phyloP scores from a whole-genome alignment of 2,113 vertebrate genomes.

The Eulemur macaco region DNA sequence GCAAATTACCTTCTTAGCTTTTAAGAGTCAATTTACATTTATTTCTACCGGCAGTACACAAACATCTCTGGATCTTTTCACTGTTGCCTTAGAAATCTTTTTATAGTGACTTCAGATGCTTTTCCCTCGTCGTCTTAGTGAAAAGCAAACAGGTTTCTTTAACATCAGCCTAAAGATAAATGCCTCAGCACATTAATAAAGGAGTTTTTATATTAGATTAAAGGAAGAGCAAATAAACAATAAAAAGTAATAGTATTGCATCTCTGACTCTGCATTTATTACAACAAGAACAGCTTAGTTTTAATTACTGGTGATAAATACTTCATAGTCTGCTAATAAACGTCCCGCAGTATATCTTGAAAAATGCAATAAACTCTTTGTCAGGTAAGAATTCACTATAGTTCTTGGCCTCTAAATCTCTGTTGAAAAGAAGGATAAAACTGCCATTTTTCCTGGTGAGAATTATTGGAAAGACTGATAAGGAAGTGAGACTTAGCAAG shows the following conservation, averaged over 20 bases:
- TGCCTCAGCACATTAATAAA: background rate
- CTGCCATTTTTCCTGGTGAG: slow-evolving; percentile 5
- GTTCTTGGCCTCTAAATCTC: slow-evolving; percentile 56
- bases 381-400: slow-evolving; percentile 61
- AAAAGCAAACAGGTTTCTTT: background rate
- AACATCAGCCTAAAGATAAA: slow-evolving; percentile 28
- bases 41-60: background rate
- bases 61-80: background rate
- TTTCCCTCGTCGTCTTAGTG: background rate
- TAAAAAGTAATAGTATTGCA: slow-evolving; percentile 49
- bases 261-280: slow-evolving; percentile 35
- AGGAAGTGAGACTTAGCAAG: background rate
- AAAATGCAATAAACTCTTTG: slow-evolving; percentile 55
- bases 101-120: background rate
- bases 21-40: background rate
- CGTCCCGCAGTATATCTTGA: background rate
- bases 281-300: slow-evolving; percentile 45
- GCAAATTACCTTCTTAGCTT: background rate
- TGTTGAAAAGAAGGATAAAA: slow-evolving; percentile 50
- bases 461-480: slow-evolving; percentile 39
- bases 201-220: slow-evolving; percentile 51
- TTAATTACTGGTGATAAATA: slow-evolving; percentile 73
- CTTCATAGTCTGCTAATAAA: slow-evolving; percentile 62
- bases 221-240: slow-evolving; percentile 48
- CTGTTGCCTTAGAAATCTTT: background rate